A percentile compares a stretch with the other conserved stretches of the same genome.
Conservation (phyloP, 2,888 invertebrate species). For the Petrolisthes manimaculis region DNA sequence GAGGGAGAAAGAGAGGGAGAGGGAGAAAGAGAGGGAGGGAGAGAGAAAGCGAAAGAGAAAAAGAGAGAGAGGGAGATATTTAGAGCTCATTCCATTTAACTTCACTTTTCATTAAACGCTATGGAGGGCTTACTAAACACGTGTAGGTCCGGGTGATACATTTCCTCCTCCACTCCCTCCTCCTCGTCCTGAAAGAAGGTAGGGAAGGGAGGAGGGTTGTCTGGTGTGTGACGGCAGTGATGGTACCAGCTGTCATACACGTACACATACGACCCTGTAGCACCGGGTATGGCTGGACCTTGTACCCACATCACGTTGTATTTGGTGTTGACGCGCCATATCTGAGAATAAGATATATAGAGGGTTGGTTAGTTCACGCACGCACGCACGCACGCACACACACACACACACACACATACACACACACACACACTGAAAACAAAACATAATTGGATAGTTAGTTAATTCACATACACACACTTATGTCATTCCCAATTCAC, state of each 20-base stretch:
- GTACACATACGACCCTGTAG: constrained; percentile 82
- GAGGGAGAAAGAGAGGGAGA: too few relatives aligned
- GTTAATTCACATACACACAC: too few relatives aligned
- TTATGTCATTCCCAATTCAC: too few relatives aligned
- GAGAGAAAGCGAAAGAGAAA: neutral
- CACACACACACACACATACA: too few relatives aligned
- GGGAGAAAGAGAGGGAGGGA: neutral
- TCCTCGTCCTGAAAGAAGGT: constrained; percentile 61
- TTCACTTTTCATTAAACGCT: constrained; percentile 48
- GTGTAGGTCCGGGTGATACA: constrained; percentile 44
- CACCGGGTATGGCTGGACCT: constrained; percentile 86
- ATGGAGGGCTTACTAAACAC: constrained; percentile 45
- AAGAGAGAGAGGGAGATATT: neutral
- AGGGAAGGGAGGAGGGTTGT: constrained; percentile 60
- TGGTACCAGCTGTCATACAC: constrained; percentile 85
- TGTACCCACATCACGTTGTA: constrained; percentile 91
- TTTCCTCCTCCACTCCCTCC: constrained; percentile 43
- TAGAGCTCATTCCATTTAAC: neutral
- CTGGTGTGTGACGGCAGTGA: constrained; percentile 71
- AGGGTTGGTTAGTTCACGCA: too few relatives aligned
- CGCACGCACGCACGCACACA: too few relatives aligned
- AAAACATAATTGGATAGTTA: too few relatives aligned
- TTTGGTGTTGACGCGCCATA: constrained; percentile 93
- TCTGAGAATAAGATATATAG: too few relatives aligned
- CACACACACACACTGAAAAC: too few relatives aligned